Base-by-base conservation (phyloP, 2,113 vertebrate species). In the Ageneiosus marmoratus region DNA sequence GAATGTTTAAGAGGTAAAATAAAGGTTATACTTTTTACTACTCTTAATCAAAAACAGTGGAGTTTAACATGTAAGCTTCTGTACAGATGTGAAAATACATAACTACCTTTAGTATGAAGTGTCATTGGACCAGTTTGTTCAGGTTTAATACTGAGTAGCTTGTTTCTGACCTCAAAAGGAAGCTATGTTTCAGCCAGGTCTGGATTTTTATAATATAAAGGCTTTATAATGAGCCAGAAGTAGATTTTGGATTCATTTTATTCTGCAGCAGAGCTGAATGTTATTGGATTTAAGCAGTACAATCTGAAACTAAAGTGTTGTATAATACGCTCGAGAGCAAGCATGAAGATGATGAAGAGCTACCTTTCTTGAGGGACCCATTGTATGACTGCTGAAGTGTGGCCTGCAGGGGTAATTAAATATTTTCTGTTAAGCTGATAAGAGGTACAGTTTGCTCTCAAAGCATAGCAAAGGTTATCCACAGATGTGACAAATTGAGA, bases 381-480 rank as follows among this genome's bases (percentile, higher is more conserved):
- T 75, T 53, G 72, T 51, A 53, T 18, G 27, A 5, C 73, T 53
- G 16, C 24, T 50, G 44, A 73, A 48, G 18, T 34, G 27, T 51
- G 48, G 15, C 73, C 50, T 75, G 9, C 10, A 10, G 34, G 50
- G 18, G 50, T 75, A 34, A 75, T 75, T 53, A 74, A 50, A n/a
- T 51, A 9, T 53, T 34, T 75, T 18, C 15, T 48, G 22, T 74
- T 29, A 50, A 16, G 32, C 48, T 75, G 29, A 51, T 73, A 51
- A 74, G 46, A 53, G 29, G 29, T 22, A 53, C 73, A 34, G 50
- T 75, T 53, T 75, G 50, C 53, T 75, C 72, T 53, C 18, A 20
- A 16, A 51, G 48, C 24, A 48, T 24, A 72, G 51, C 46, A 73
- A 73, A 73, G 50, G 70, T n/a, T 73, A 75, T 75, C 53, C 48